These are phyloP conservation scores for Helicoverpa assulta DNA, from an alignment of 2,888 invertebrate species.

Conservation along the genomic window DNA sequence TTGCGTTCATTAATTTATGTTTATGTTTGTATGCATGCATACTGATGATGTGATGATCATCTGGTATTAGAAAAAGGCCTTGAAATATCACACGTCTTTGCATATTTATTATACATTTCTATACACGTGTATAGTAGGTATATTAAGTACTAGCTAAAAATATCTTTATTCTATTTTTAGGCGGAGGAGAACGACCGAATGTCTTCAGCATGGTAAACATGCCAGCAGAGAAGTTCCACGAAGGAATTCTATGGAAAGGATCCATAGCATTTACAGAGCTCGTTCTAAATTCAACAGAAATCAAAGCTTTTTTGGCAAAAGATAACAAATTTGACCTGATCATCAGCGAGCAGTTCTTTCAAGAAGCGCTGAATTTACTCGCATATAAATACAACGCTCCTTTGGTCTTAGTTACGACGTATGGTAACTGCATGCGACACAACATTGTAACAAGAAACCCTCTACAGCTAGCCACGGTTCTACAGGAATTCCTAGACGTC, in stretches of 20 bases:
- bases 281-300: conserved; percentile 75
- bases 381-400: conserved; percentile 86
- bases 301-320: conserved; percentile 74
- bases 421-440: conserved; percentile 84
- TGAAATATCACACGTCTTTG: too few relatives aligned
- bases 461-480: conserved; percentile 79
- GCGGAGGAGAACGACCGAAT: conserved; percentile 79
- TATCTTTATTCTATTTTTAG: conserved; percentile 65
- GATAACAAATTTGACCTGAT: conserved; percentile 85
- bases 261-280: conserved; percentile 79
- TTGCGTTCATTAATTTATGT: too few relatives aligned
- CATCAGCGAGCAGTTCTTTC: conserved; percentile 86
- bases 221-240: conserved; percentile 79
- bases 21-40: too few relatives aligned
- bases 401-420: conserved; percentile 80
- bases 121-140: not conserved
- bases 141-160: not conserved
- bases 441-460: conserved; percentile 82
- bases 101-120: not conserved
- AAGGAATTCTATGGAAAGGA: conserved; percentile 79
- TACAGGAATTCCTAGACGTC: conserved; percentile 79
- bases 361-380: conserved; percentile 83
- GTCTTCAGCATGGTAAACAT: conserved; percentile 80
- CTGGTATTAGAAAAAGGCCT: too few relatives aligned
- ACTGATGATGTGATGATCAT: too few relatives aligned